Base-by-base conservation (phyloP, 1,140 invertebrate species). In the Condylostylus longicornis region DNA sequence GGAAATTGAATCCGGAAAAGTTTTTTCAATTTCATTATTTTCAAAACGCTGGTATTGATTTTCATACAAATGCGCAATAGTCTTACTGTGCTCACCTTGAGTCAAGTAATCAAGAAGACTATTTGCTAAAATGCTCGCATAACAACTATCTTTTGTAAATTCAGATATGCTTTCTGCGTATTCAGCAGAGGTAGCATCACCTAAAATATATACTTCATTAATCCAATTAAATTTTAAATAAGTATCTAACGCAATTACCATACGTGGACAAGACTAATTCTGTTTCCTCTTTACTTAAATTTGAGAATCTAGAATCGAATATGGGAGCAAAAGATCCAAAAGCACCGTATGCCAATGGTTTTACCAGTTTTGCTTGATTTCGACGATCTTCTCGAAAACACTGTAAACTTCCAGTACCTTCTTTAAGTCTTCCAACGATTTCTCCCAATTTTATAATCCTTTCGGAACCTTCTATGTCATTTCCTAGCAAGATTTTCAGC, bases 281-380 rank as follows among this genome's bases (percentile, higher is more conserved):
- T 1, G 85, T 83, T 54, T 98, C 93, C 44, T 93, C 86, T 57
- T 93, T 88, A 9, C 77, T 87, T 15, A 98, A 64, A 51, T 87
- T 94, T 1, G 93, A 75, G 67, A 95, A 96, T 2, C 87, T 90
- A 0, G 89, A 93, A 61, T 98, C 93, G 62, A 90, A 91, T 14
- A 77, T 77, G 1, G 94, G 94, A 3, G 90, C 90, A 66, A 94
- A 94, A 2, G 88, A 91, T 23, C 86, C 82, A 67, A 90, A 98
- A 4, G 90, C 79, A 1, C 91, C 93, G 60, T 96, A 96, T 57
- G 89, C 85, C 3, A 95, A 62, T 0, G 90, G 86, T 55, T 87
- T 87, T 2, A 93, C 86, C 54, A 85, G 74, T 58, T 88, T 90
- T 0, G 82, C 79, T 41, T 79, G 64, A 59, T 94, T 95, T 29